These are phyloP conservation scores for Nineta flava DNA, from an alignment of 2,888 invertebrate genomes.

Conservation along the genomic window DNA sequence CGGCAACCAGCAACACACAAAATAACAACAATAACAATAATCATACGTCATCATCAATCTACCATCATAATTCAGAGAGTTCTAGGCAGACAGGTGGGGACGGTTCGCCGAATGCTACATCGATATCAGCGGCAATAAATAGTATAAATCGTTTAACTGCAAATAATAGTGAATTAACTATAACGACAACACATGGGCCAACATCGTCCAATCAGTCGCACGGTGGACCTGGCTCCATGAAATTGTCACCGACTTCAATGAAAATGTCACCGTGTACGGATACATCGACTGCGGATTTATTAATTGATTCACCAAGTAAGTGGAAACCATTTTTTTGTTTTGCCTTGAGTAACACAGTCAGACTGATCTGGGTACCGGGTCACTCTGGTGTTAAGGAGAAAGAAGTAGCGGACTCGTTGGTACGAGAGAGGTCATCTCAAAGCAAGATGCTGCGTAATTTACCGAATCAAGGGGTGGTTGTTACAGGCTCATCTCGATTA, in stretches of 20 bases:
- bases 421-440: no score
- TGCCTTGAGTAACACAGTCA: no score
- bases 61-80: constrained; percentile 13
- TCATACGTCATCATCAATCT: constrained; percentile 19
- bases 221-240: constrained; percentile 28
- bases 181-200: constrained; percentile 58
- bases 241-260: constrained; percentile 45
- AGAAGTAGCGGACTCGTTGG: no score
- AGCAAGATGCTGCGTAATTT: no score
- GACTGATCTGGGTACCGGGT: no score
- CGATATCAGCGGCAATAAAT: constrained; percentile 42
- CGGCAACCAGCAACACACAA: constrained; percentile 22
- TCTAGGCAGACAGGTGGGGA: not conserved
- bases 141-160: constrained; percentile 57
- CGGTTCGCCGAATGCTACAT: constrained; percentile 21
- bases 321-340: constrained; percentile 15
- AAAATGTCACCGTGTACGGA: constrained; percentile 45
- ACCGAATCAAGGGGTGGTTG: no score
- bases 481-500: no score
- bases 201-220: constrained; percentile 25
- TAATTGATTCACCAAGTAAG: constrained; percentile 77
- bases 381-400: no score
- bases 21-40: constrained; percentile 18
- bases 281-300: constrained; percentile 47
- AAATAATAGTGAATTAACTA: constrained; percentile 68